phyloP scores from a whole-genome alignment of 2,888 invertebrate genomes.

The Drosophila meridiana region DNA sequence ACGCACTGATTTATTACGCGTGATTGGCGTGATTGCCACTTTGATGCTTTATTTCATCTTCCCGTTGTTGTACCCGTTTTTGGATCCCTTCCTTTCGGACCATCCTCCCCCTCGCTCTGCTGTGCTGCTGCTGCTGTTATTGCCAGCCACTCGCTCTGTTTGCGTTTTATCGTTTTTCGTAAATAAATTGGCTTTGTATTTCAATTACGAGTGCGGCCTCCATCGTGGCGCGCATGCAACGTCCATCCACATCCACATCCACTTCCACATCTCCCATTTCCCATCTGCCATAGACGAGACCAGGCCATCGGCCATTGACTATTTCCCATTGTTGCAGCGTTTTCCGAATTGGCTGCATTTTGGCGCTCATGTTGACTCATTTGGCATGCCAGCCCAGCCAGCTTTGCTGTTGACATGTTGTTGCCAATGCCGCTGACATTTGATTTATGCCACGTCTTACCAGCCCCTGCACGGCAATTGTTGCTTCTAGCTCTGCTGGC shows the following conservation, averaged over 20 bases:
- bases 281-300: slow-evolving; percentile 10
- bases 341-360: slow-evolving; percentile 37
- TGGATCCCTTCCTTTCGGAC: neutral
- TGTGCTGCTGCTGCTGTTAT: slow-evolving; percentile 11
- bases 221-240: slow-evolving; percentile 19
- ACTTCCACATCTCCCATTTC: neutral
- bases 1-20: slow-evolving; percentile 81
- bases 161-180: slow-evolving; percentile 65
- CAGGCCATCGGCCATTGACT: neutral
- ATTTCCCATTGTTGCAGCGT: slow-evolving; percentile 11
- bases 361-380: slow-evolving; percentile 27
- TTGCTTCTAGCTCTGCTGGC: neutral
- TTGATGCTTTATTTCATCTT: slow-evolving; percentile 72
- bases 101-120: neutral
- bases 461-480: neutral
- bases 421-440: slow-evolving; percentile 27
- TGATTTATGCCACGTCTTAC: slow-evolving; percentile 36
- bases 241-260: slow-evolving; percentile 6
- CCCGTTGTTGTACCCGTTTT: slow-evolving; percentile 50
- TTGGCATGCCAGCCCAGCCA: slow-evolving; percentile 26
- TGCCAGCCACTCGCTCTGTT: slow-evolving; percentile 40
- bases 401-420: slow-evolving; percentile 40
- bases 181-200: slow-evolving; percentile 77
- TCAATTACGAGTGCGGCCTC: slow-evolving; percentile 63
- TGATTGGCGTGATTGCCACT: slow-evolving; percentile 83